Evolutionary conservation across 2,113 vertebrate genomes (phyloP).

Genomic region (Corythornis cristatus): DNA sequence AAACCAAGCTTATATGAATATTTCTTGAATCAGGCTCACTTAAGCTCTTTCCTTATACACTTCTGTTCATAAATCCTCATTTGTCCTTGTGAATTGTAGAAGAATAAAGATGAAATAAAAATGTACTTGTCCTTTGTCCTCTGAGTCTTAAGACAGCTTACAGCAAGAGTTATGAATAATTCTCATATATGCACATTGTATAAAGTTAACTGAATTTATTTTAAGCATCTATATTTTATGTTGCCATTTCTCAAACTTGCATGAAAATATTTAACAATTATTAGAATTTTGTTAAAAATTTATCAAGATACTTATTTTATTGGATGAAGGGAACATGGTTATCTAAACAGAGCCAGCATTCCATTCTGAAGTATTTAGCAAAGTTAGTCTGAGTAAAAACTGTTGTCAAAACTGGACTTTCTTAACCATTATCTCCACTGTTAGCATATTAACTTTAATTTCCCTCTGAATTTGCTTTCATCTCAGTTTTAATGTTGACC

Average conservation of each 20-base stretch:
- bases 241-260: neutral
- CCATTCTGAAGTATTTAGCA: neutral
- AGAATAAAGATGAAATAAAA: neutral
- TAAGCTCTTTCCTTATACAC: neutral
- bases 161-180: neutral
- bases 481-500: neutral
- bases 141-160: neutral
- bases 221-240: neutral
- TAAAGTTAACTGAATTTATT: neutral
- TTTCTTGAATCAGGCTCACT: neutral
- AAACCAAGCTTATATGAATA: neutral
- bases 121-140: neutral
- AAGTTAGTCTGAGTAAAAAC: neutral
- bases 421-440: neutral
- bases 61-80: conserved; percentile 23
- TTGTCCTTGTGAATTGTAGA: neutral
- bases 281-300: neutral
- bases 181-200: neutral
- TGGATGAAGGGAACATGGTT: neutral
- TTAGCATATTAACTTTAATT: neutral
- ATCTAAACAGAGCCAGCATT: neutral
- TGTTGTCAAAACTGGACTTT: neutral
- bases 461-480: neutral
- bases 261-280: neutral
- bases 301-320: neutral